Evolutionary conservation across 2,888 invertebrate genomes (phyloP).

Genomic region (Acleris laterana): DNA sequence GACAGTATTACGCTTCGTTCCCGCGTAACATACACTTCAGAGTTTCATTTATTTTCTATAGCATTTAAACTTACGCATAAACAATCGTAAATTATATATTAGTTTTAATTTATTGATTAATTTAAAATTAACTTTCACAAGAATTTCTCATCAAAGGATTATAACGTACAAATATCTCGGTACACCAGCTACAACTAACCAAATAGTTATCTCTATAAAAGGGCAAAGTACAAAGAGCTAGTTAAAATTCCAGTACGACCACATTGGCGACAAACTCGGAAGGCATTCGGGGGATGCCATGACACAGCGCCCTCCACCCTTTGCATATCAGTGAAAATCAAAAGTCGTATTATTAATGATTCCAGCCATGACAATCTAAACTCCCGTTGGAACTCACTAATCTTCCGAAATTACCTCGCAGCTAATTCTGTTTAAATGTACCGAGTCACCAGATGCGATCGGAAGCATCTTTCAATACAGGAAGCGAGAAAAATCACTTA

Average conservation of each 20-base stretch:
- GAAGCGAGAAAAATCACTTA: conserved; percentile 79
- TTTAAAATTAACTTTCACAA: background rate
- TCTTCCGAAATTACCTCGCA: conserved; percentile 62
- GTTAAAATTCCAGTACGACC: conserved; percentile 80
- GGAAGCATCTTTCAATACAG: conserved; percentile 75
- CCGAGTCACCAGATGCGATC: conserved; percentile 77
- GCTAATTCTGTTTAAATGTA: conserved; percentile 74
- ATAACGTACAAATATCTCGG: conserved; percentile 67
- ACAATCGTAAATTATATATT: too few relatives aligned
- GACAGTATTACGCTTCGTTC: conserved; percentile 32
- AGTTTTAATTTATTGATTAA: too few relatives aligned
- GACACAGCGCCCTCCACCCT: conserved; percentile 78
- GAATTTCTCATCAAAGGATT: conserved; percentile 59
- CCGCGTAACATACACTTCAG: conserved; percentile 20
- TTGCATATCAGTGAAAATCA: conserved; percentile 83
- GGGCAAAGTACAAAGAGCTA: conserved; percentile 80
- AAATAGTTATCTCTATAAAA: conserved; percentile 78
- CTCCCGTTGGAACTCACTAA: conserved; percentile 69
- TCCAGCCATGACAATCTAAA: conserved; percentile 80
- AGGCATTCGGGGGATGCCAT: conserved; percentile 77
- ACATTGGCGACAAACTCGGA: conserved; percentile 79
- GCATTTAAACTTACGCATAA: background rate
- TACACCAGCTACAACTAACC: conserved; percentile 69
- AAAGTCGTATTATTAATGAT: conserved; percentile 83
- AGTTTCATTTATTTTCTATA: background rate